These are phyloP conservation scores for Mastomys natalensis DNA, from an alignment of 2,113 vertebrate species.

Conservation along the genomic window DNA sequence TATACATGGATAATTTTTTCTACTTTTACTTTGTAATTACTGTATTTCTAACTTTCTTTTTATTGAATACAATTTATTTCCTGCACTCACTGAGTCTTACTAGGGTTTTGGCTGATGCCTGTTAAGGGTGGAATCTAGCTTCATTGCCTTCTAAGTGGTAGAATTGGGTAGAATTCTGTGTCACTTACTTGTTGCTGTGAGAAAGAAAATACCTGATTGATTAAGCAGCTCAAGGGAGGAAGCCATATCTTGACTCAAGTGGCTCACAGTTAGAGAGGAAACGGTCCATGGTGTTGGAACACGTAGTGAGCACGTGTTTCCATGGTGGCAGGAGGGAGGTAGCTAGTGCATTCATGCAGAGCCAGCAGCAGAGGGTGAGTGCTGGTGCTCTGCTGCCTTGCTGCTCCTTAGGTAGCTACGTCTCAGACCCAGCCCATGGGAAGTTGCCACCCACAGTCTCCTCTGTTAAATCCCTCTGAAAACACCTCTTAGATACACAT, in stretches of 20 bases:
- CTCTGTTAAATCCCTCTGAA: not conserved
- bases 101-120: not conserved
- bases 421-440: not conserved
- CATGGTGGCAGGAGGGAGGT: not conserved
- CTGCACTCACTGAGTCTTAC: not conserved
- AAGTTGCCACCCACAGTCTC: not conserved
- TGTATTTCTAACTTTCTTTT: constrained; percentile 15
- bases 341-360: not conserved
- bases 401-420: not conserved
- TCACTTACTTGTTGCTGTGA: not conserved
- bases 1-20: not conserved
- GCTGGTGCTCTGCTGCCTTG: not conserved
- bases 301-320: too few relatives aligned
- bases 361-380: too few relatives aligned
- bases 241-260: not conserved
- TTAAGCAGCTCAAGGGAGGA: not conserved
- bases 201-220: not conserved
- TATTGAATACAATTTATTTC: not conserved
- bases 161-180: not conserved
- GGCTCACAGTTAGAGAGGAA: not conserved
- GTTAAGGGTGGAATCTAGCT: not conserved
- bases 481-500: not conserved
- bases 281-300: not conserved
- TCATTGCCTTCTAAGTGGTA: not conserved
- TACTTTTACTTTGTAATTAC: constrained; percentile 9